Percentiles rank a stretch among this genome's conserved stretches.
These are phyloP conservation scores for Mesopsocus fuscifrons DNA, from an alignment of 2,888 invertebrate genomes.

Conservation along the genomic window DNA sequence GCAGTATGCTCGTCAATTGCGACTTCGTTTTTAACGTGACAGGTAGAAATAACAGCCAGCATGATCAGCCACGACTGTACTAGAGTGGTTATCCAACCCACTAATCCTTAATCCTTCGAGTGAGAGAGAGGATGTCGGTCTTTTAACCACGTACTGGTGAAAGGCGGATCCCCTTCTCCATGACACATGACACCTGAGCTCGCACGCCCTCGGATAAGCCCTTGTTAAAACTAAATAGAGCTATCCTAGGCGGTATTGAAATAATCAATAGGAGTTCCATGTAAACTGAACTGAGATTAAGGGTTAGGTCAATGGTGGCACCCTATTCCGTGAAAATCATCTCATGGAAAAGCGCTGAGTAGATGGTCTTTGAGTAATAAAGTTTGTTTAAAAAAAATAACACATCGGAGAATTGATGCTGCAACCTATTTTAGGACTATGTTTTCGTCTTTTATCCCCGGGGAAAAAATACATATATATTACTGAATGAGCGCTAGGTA, in stretches of 20 bases:
- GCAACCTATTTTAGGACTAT: too few relatives aligned
- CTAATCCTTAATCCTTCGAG: constrained; percentile 10
- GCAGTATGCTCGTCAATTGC: constrained; percentile 47
- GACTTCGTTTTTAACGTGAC: constrained; percentile 50
- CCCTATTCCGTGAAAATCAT: too few relatives aligned
- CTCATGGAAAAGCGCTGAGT: too few relatives aligned
- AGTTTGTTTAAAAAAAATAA: too few relatives aligned
- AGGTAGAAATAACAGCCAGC: constrained; percentile 53
- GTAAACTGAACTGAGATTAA: too few relatives aligned
- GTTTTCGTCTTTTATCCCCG: too few relatives aligned
- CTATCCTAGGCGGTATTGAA: constrained; percentile 20
- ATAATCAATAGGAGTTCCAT: constrained; percentile 8
- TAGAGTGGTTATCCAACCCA: constrained; percentile 2
- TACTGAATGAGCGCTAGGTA: too few relatives aligned
- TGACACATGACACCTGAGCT: constrained; percentile 24
- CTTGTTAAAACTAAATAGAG: constrained; percentile 31
- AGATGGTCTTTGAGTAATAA: too few relatives aligned
- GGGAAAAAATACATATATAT: too few relatives aligned
- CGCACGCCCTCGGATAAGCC: constrained; percentile 28
- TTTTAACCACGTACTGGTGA: constrained; percentile 24
- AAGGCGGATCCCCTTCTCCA: constrained; percentile 22
- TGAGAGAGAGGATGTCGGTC: constrained; percentile 18
- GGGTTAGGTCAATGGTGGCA: too few relatives aligned
- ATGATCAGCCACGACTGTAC: constrained; percentile 41
- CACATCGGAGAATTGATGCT: too few relatives aligned